phyloP scores from a whole-genome alignment of 2,888 invertebrate species.

The Pecten maximus region DNA sequence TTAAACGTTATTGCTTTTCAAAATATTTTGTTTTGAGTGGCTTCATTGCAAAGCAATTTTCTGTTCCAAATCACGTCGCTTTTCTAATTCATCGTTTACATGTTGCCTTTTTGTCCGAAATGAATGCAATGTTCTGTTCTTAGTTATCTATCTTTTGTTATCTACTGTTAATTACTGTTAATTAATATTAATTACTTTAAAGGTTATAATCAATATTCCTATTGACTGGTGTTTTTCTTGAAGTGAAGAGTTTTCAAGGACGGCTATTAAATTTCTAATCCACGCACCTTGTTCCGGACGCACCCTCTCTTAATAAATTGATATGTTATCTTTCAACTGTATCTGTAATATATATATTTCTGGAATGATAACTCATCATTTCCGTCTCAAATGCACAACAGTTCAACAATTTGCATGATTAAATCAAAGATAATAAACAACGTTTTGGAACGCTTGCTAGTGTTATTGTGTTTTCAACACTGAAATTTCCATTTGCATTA shows the following conservation, averaged over 20 bases:
- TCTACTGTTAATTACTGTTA: not conserved
- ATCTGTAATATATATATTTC: not conserved
- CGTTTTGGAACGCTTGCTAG: constrained; percentile 21
- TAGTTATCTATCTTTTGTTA: not conserved
- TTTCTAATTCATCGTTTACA: not conserved
- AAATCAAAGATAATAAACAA: not conserved
- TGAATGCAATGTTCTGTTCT: not conserved
- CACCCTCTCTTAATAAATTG: not conserved
- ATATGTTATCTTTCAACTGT: not conserved
- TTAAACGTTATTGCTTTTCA: not conserved
- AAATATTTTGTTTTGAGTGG: not conserved
- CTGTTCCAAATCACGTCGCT: not conserved
- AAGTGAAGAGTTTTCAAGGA: not conserved
- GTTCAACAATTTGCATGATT: not conserved
- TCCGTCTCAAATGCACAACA: constrained; percentile 2
- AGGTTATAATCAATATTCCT: not conserved
- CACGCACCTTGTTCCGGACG: not conserved
- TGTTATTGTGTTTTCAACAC: constrained; percentile 22
- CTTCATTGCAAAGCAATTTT: not conserved
- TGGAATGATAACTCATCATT: not conserved
- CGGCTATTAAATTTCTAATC: not conserved
- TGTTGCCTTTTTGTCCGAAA: not conserved
- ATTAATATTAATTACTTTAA: not conserved
- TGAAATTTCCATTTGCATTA: constrained; percentile 11
- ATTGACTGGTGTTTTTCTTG: not conserved